Evolutionary conservation across 2,797 vertebrate genomes (phyloP).

Genomic region (Pempheris klunzingeri): DNA sequence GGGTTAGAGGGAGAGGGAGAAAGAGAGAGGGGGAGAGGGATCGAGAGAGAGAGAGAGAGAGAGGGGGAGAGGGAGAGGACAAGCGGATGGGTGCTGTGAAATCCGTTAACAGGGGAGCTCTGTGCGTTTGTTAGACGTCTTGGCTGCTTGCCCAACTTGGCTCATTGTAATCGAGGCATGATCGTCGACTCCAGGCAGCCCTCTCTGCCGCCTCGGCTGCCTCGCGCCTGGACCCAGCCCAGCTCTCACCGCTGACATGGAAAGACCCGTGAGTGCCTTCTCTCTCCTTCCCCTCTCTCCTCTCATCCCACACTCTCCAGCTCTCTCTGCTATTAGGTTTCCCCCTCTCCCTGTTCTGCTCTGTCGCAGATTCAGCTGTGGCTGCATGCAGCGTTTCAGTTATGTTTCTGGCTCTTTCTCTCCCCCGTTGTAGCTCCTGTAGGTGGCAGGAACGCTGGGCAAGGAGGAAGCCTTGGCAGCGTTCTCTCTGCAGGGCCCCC

Average conservation of each 20-base stretch:
- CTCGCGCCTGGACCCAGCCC: conserved; percentile 90
- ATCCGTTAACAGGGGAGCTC: conserved; percentile 84
- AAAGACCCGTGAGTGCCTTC: conserved; percentile 94
- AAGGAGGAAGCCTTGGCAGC: conserved; percentile 69
- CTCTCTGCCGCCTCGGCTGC: conserved; percentile 88
- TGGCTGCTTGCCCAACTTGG: conserved; percentile 93
- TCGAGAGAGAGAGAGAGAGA: conserved; percentile 49
- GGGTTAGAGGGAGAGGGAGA: conserved; percentile 48
- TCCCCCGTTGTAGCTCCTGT: conserved; percentile 64
- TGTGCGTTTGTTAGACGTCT: conserved; percentile 85
- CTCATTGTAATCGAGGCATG: conserved; percentile 99
- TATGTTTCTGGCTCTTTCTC: conserved; percentile 58
- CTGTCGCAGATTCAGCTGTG: conserved; percentile 75
- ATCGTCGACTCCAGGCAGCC: conserved; percentile 92
- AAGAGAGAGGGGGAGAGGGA: conserved; percentile 51
- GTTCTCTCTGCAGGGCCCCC: conserved; percentile 67
- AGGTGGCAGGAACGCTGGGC: conserved; percentile 69
- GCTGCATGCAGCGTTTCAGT: conserved; percentile 68
- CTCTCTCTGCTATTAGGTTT: conserved; percentile 62
- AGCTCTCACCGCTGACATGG: conserved; percentile 88
- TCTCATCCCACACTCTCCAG: conserved; percentile 38
- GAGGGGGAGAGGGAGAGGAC: conserved; percentile 60
- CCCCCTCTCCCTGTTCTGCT: conserved; percentile 54
- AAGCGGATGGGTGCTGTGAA: conserved; percentile 80
- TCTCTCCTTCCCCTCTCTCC: conserved; percentile 58